A percentile compares a stretch with the other conserved stretches of the same genome.
Evolutionary conservation across 2,888 invertebrate species (phyloP).

Genomic region (Mythimna albipuncta): DNA sequence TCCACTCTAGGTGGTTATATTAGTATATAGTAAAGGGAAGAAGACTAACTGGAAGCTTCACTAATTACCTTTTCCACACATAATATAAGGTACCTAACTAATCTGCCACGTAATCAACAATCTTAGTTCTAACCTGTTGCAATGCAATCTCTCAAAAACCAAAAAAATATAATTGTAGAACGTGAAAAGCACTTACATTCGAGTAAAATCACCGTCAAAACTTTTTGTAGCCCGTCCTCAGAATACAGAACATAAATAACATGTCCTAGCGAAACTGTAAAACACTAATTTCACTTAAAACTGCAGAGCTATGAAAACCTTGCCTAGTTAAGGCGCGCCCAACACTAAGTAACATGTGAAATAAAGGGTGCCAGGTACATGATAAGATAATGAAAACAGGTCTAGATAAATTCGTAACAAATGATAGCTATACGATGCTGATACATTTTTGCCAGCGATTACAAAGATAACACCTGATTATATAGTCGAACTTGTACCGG

Average conservation of each 20-base stretch:
- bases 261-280: conserved; percentile 41
- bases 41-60: neutral
- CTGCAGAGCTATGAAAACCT: conserved; percentile 53
- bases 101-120: neutral
- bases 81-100: neutral
- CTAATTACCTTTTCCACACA: neutral
- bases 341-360: conserved; percentile 79
- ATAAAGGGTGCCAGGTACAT: conserved; percentile 82
- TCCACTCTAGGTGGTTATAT: too few species aligned
- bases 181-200: conserved; percentile 64
- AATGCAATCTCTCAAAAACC: conserved; percentile 20
- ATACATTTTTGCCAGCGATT: conserved; percentile 85
- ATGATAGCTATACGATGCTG: conserved; percentile 76
- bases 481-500: conserved; percentile 68
- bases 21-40: too few species aligned
- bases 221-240: conserved; percentile 11
- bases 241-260: conserved; percentile 52
- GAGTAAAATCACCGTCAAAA: conserved; percentile 45
- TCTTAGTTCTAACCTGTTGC: neutral
- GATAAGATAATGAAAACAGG: conserved; percentile 90
- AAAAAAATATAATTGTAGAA: conserved; percentile 11
- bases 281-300: conserved; percentile 39
- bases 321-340: conserved; percentile 72
- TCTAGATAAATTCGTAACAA: conserved; percentile 89
- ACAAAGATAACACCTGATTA: conserved; percentile 82